phyloP scores from a whole-genome alignment of 2,113 vertebrate genomes.

The Chlorodrepanis virens region DNA sequence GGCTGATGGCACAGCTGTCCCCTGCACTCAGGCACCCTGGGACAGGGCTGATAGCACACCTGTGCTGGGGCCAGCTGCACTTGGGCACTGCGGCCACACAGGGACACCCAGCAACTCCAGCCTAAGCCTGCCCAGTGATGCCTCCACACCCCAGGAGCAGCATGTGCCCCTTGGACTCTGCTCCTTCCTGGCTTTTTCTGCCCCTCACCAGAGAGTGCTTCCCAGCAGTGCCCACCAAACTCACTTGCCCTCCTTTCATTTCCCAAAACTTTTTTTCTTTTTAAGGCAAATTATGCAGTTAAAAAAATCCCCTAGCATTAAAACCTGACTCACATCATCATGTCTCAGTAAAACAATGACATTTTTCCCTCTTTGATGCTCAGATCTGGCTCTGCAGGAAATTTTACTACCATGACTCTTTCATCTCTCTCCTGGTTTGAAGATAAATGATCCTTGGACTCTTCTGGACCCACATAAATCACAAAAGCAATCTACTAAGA shows the following conservation, averaged over 20 bases:
- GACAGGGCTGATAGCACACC: background rate
- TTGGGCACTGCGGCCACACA: rapidly evolving
- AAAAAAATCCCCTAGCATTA: conserved; percentile 55
- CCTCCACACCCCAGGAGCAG: background rate
- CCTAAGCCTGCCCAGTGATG: background rate
- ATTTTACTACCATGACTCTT: conserved; percentile 71
- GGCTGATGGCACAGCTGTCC: too few relatives aligned
- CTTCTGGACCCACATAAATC: conserved; percentile 77
- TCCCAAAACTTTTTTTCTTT: background rate
- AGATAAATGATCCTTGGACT: conserved; percentile 78
- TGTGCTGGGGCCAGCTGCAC: background rate
- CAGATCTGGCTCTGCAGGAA: conserved; percentile 69
- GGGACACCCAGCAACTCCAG: background rate
- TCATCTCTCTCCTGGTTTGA: conserved; percentile 77
- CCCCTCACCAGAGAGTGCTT: background rate
- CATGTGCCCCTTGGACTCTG: rapidly evolving
- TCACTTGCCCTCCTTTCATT: background rate
- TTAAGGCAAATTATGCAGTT: conserved; percentile 19
- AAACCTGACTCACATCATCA: conserved; percentile 67
- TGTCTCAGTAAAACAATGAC: conserved; percentile 74
- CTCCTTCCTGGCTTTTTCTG: background rate
- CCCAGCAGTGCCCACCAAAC: background rate
- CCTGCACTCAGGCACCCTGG: rapidly evolving
- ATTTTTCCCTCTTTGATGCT: conserved; percentile 72
- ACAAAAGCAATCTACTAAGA: conserved; percentile 77